Evolutionary conservation across 2,113 vertebrate species (phyloP).

Genomic region (Pyxicephalus adspersus): DNA sequence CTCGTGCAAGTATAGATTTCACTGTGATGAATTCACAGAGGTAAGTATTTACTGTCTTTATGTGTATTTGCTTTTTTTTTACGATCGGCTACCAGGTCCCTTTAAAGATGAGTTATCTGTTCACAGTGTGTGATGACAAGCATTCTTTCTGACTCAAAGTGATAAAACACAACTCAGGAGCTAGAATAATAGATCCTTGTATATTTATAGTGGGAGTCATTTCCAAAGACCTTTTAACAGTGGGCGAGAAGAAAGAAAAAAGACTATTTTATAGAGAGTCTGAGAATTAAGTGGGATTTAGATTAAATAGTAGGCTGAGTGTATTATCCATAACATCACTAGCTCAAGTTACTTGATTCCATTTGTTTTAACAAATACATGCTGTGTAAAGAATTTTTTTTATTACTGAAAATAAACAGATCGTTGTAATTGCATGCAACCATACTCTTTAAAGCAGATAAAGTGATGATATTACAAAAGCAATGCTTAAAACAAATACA

Average conservation of each 20-base stretch:
- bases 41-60: too few relatives aligned
- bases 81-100: too few relatives aligned
- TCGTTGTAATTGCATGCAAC: too few relatives aligned
- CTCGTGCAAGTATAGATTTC: too few relatives aligned
- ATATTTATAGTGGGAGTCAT: conserved; percentile 28
- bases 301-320: not conserved
- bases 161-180: conserved; percentile 5
- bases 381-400: not conserved
- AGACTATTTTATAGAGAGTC: not conserved
- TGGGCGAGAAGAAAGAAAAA: not conserved
- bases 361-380: not conserved
- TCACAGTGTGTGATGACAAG: conserved; percentile 6
- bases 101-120: too few relatives aligned
- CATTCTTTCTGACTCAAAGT: not conserved
- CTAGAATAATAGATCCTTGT: conserved; percentile 31
- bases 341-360: not conserved
- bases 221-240: conserved; percentile 32
- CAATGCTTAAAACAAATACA: not conserved
- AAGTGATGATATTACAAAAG: not conserved
- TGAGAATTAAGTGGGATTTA: conserved; percentile 13
- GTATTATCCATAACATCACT: not conserved
- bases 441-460: not conserved
- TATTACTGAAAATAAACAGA: not conserved
- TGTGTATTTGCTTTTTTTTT: too few relatives aligned
- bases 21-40: too few relatives aligned